Base-by-base conservation (phyloP, 2,797 vertebrate genomes). In the Platyrinchus mystaceus region DNA sequence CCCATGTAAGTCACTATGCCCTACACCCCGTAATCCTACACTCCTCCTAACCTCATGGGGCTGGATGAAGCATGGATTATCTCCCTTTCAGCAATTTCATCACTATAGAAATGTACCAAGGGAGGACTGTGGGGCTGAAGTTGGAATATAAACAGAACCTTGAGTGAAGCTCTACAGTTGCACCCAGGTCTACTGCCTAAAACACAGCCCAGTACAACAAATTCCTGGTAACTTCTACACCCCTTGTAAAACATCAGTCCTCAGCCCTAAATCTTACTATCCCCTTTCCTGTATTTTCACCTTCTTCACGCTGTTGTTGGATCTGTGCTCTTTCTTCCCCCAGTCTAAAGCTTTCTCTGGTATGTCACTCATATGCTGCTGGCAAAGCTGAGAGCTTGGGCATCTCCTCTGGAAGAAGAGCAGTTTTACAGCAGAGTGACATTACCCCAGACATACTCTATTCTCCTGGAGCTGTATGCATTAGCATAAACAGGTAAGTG, bases 361-460 rank as follows among this genome's bases (percentile, higher is more conserved):
- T 27, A 14, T 0, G 0, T 49, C 1, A 3, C n/a, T 16, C 7
- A 0, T 2, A 19, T 26, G 47, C 73, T 63, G 47, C 39, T 53
- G 27, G 64, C 50, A 66, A 23, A 58, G 64, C 44, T 28, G 59
- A 86, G 74, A 58, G 68, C 59, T 49, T 19, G 56, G 59, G 37
- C 66, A 59, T 62, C 50, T 58, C 9, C 30, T 14, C 41, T 55
- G 43, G n/a, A 32, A 53, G 30, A 66, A 26, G 55, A 46, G 44
- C 14, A 20, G 34, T 34, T 77, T 83, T 30, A 34, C 20, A 83
- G 59, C 39, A n/a, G 20, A 37, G 63, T 32, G n/a, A n/a, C 1
- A 2, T 36, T 70, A 68, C 34, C 34, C 32, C 17, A 34, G 52
- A 22, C 10, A 1, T 34, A 12, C 13, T 44, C 21, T 26, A 1